Percentiles rank a stretch among this genome's conserved stretches.
Conservation (phyloP, 2,888 invertebrate species). For the Tromatobia lineatoria region DNA sequence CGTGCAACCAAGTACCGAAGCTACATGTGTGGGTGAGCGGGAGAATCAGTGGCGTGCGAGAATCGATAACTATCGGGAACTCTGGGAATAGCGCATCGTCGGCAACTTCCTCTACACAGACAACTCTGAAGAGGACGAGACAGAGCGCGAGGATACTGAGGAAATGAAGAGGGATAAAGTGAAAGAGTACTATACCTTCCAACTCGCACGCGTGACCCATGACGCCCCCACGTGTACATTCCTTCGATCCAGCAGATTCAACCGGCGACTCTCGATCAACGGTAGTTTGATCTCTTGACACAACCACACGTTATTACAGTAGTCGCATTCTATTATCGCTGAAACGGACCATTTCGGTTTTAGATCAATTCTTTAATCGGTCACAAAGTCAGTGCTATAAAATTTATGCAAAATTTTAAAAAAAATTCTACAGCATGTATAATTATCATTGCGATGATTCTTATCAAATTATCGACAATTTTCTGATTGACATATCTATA, state of each 20-base stretch:
- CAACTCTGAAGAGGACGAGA: slow-evolving; percentile 40
- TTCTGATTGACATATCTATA: too few relatives aligned
- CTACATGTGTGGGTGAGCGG: background rate
- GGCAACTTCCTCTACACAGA: slow-evolving; percentile 51
- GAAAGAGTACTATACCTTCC: slow-evolving; percentile 17
- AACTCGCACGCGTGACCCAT: slow-evolving; percentile 46
- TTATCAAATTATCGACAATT: too few relatives aligned
- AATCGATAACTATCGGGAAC: slow-evolving; percentile 66
- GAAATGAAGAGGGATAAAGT: slow-evolving; percentile 2
- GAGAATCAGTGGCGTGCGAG: slow-evolving; percentile 56
- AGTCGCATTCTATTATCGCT: slow-evolving; percentile 34
- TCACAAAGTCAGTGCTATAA: background rate
- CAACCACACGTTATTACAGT: slow-evolving; percentile 15
- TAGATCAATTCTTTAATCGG: background rate
- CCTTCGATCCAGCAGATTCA: slow-evolving; percentile 23
- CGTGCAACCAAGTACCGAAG: background rate
- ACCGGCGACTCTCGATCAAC: slow-evolving; percentile 31
- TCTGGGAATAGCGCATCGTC: slow-evolving; percentile 53
- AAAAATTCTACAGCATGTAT: too few relatives aligned
- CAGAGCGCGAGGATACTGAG: slow-evolving; percentile 39
- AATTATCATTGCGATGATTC: too few relatives aligned
- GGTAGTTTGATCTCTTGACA: slow-evolving; percentile 46
- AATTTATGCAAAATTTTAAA: too few relatives aligned
- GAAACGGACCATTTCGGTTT: background rate
- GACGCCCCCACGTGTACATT: slow-evolving; percentile 52